These are phyloP conservation scores for Ashinkailepas kermadecensis DNA, from an alignment of 2,888 invertebrate species.

Conservation along the genomic window DNA sequence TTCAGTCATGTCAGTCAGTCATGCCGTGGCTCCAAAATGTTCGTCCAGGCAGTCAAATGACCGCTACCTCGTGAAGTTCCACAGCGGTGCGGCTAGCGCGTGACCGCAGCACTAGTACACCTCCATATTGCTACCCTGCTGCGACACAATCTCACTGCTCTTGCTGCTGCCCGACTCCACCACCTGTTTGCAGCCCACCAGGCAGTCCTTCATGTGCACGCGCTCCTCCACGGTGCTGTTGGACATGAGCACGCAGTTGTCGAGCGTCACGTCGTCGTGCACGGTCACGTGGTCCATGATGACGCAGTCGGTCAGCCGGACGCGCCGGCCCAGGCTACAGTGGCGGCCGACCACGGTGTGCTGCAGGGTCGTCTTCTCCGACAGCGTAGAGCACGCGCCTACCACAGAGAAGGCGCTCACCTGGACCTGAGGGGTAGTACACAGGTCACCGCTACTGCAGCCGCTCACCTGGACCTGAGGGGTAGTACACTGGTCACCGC, in stretches of 20 bases:
- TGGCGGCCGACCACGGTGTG: conserved; percentile 30
- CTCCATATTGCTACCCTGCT: neutral
- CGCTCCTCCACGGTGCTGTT: neutral
- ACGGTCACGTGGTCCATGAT: conserved; percentile 5
- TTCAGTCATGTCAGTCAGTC: too few species aligned
- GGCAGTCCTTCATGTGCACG: neutral
- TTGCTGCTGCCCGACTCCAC: neutral
- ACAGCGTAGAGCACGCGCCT: conserved; percentile 29
- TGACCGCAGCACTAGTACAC: neutral
- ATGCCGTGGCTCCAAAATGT: too few species aligned
- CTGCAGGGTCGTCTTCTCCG: conserved; percentile 6
- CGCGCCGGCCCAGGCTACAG: conserved; percentile 28
- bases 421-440: too few species aligned
- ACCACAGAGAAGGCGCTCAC: conserved; percentile 24
- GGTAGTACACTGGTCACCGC: too few species aligned
- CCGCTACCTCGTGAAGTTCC: too few species aligned
- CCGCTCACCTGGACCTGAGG: neutral
- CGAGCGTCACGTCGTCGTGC: neutral
- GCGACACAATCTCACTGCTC: neutral
- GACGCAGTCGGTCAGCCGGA: conserved; percentile 2
- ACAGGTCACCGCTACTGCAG: too few species aligned
- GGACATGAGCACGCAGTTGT: neutral
- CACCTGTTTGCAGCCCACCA: neutral
- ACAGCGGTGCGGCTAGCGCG: too few species aligned
- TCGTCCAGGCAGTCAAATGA: too few species aligned